Evolutionary conservation across 1,140 invertebrate genomes (phyloP).

Genomic region (Penaeus vannamei): DNA sequence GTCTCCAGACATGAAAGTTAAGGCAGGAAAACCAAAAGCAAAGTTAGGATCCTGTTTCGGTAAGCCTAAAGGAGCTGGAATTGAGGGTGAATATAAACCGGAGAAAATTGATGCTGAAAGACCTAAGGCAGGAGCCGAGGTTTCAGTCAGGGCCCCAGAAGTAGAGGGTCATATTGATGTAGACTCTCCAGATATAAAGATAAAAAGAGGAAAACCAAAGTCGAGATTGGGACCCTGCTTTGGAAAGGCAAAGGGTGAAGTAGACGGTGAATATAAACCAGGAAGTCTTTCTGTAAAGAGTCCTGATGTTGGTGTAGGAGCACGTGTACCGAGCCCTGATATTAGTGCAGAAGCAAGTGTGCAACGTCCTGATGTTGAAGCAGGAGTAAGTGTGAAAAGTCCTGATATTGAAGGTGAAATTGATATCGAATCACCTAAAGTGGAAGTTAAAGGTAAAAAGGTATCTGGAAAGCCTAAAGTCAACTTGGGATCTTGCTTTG

Average conservation of each 20-base stretch:
- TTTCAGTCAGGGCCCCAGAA: background rate
- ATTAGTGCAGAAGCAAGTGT: background rate
- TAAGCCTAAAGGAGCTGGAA: conserved; percentile 38
- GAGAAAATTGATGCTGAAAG: conserved; percentile 21
- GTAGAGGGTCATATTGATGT: background rate
- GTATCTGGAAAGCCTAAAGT: conserved; percentile 36
- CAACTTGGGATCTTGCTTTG: conserved; percentile 48
- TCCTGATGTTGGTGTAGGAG: background rate
- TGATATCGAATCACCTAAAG: background rate
- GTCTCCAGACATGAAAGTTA: conserved; percentile 24
- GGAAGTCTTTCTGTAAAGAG: conserved; percentile 12
- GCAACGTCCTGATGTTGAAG: too few species aligned
- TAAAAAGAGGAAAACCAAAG: conserved; percentile 22
- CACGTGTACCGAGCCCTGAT: background rate
- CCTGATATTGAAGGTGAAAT: background rate
- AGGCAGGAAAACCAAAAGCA: conserved; percentile 41
- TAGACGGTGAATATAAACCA: conserved; percentile 46
- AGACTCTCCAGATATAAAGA: conserved; percentile 18
- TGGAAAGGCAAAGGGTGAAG: conserved; percentile 43
- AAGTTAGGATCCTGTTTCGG: conserved; percentile 58
- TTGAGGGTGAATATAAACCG: conserved; percentile 48
- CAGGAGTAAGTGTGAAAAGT: too few species aligned
- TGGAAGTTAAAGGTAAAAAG: conserved; percentile 1
- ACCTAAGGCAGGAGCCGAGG: conserved; percentile 28
- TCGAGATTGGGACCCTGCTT: conserved; percentile 34